These are phyloP conservation scores for Pollimyrus isidori DNA, from an alignment of 2,113 vertebrate species.

Conservation along the genomic window DNA sequence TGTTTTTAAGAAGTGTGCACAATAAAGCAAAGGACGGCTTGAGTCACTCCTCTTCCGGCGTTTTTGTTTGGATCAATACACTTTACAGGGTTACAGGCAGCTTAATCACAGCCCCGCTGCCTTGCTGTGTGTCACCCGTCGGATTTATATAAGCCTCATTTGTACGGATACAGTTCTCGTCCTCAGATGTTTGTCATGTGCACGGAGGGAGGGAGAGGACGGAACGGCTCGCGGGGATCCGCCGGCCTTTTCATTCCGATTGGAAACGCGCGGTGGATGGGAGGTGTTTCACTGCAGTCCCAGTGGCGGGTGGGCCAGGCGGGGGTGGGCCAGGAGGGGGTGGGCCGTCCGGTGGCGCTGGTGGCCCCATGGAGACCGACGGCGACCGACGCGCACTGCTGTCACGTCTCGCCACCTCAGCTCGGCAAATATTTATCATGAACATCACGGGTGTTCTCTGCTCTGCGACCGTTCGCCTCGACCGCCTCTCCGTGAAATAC, in stretches of 20 bases:
- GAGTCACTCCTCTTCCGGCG: neutral
- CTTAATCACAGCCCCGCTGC: neutral
- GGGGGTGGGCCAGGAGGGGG: too few species aligned
- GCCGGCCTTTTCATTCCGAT: neutral
- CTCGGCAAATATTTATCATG: constrained; percentile 1
- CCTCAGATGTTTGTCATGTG: neutral
- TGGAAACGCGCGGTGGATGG: neutral
- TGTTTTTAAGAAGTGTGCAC: neutral
- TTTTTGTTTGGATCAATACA: neutral
- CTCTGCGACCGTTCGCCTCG: neutral
- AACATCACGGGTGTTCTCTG: neutral
- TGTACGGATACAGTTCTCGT: neutral
- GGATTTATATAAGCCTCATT: neutral
- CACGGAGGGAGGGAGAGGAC: neutral
- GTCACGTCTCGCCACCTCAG: neutral
- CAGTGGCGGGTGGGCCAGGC: too few species aligned
- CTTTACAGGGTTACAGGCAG: neutral
- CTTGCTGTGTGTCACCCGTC: neutral
- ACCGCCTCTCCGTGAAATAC: neutral
- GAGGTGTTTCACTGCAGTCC: neutral
- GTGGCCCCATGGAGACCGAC: neutral
- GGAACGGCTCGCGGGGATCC: too few species aligned
- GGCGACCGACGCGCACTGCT: neutral
- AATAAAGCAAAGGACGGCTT: neutral
- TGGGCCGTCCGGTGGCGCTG: neutral